These are phyloP conservation scores for Homarus americanus DNA, from an alignment of 1,140 invertebrate species.

Conservation along the genomic window DNA sequence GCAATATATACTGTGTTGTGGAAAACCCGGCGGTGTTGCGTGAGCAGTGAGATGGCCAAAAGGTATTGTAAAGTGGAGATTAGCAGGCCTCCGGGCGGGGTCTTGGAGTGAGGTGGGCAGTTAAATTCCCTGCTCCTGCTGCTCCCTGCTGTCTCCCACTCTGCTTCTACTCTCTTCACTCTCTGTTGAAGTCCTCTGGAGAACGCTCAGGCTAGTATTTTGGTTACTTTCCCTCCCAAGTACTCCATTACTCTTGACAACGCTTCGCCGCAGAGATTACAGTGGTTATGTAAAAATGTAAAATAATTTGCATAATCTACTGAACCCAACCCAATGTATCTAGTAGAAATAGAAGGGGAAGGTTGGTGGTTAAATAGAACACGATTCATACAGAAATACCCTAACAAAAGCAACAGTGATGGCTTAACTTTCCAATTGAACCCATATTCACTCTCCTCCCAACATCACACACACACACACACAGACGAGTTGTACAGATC, in stretches of 20 bases:
- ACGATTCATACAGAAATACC: too few relatives aligned
- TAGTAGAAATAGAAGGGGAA: too few relatives aligned
- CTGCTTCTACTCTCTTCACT: background rate
- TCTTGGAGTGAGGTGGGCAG: background rate
- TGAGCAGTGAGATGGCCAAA: slow-evolving; percentile 38
- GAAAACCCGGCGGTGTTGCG: slow-evolving; percentile 29
- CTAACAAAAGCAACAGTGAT: background rate
- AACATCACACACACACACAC: too few relatives aligned
- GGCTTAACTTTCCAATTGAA: background rate
- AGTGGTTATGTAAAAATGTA: too few relatives aligned
- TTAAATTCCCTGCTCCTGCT: background rate
- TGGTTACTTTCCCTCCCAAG: too few relatives aligned
- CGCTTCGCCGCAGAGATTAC: too few relatives aligned
- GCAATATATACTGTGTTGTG: background rate
- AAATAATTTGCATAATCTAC: background rate
- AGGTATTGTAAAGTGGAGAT: slow-evolving; percentile 63
- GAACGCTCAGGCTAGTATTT: too few relatives aligned
- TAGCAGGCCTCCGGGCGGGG: slow-evolving; percentile 45
- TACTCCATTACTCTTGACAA: too few relatives aligned
- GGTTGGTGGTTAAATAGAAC: too few relatives aligned
- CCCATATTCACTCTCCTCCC: too few relatives aligned
- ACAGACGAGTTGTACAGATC: background rate
- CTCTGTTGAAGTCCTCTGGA: too few relatives aligned
- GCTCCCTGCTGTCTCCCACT: background rate
- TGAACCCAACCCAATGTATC: background rate